These are phyloP conservation scores for Trinectes maculatus DNA, from an alignment of 2,113 vertebrate species.

Conservation along the genomic window DNA sequence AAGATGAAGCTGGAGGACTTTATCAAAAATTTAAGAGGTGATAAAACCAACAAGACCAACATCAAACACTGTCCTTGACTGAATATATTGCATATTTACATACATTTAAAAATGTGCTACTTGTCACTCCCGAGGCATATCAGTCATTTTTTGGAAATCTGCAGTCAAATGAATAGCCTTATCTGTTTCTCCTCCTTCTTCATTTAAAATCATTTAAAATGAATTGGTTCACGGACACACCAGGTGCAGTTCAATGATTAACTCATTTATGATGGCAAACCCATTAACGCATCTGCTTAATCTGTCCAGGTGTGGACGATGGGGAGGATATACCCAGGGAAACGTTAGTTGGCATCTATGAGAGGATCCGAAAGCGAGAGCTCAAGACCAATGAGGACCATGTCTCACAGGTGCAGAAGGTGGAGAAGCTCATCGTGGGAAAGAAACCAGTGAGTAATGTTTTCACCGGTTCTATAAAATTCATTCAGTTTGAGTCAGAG, in stretches of 20 bases:
- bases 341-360: slow-evolving; percentile 94
- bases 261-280: background rate
- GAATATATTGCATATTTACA: background rate
- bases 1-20: slow-evolving; percentile 99
- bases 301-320: slow-evolving; percentile 91
- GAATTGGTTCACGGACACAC: no score
- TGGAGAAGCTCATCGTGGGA: slow-evolving; percentile 97
- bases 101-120: background rate
- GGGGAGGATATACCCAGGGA: slow-evolving; percentile 96
- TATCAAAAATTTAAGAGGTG: slow-evolving; percentile 96
- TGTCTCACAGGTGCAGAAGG: slow-evolving; percentile 98
- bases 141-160: background rate
- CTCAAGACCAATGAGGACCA: slow-evolving; percentile 98
- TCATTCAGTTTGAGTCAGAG: no score
- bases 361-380: slow-evolving; percentile 96
- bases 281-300: background rate
- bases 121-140: background rate
- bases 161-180: background rate
- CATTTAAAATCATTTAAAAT: background rate
- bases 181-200: background rate
- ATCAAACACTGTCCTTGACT: background rate
- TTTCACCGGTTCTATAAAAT: no score
- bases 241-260: background rate
- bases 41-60: slow-evolving; percentile 3
- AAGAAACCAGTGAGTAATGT: slow-evolving; percentile 92